Evolutionary conservation across 2,113 vertebrate species (phyloP), one percentile per base, ranked within the genome.

Genomic region (Hystrix brachyura): DNA sequence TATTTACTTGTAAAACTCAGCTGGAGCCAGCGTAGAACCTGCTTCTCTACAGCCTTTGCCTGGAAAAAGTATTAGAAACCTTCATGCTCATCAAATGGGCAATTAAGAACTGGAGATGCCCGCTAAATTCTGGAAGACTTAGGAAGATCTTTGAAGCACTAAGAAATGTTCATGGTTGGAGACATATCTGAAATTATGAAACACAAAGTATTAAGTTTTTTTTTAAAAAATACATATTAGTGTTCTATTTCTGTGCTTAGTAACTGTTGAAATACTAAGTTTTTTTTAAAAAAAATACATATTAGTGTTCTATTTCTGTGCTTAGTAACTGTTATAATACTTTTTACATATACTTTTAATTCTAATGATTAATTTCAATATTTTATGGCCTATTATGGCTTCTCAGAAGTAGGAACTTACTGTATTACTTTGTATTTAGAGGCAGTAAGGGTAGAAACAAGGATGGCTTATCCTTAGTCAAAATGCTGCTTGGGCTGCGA

Each of bases 71-170:
- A 59, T 53, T 65, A 34, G 65, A 91, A 43, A 57, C 8, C 80
- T 85, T 92, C 17, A 12, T 55, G 59, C 6, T 14, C 32, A 79
- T 27, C 15, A 46, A 82, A 57, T 60, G 38, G 19, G 27, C 25
- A 62, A 32, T 82, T 86, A 78, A 43, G 80, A 64, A 74, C 78
- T 92, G 27, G 34, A 79, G 27, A 34, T n/a, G 10, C 0, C 60
- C 71, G 27, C 25, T 93, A 3, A 91, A 29, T 81, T 95, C 83
- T 86, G 11, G 79, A 92, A 85, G 64, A 90, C 6, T 87, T 69
- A 74, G 18, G 46, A 46, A 60, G 23, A 60, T 78, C 34, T 95
- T 83, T 55, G 38, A 48, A 82, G 13, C 67, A 85, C 29, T 46
- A 46, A 91, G 59, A 82, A 51, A 72, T 81, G 34, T 3, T 6